These are phyloP conservation scores for Microctonus brassicae DNA, from an alignment of 2,888 invertebrate species.

Conservation along the genomic window DNA sequence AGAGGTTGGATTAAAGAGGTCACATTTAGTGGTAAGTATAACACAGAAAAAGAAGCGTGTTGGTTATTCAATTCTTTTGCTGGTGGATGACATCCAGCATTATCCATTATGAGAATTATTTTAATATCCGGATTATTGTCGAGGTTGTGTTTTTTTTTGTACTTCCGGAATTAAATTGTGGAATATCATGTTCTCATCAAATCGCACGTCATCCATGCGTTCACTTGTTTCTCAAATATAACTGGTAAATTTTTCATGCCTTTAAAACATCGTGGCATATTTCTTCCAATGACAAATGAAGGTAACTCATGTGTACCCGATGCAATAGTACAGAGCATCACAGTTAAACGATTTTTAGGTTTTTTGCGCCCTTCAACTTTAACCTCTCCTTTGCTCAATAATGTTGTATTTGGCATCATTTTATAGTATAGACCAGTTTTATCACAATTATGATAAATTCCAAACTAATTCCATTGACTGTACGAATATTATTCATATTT, in stretches of 20 bases:
- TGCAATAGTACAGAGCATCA: constrained; percentile 53
- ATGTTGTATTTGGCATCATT: constrained; percentile 23
- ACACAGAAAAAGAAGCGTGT: constrained; percentile 10
- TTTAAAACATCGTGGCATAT: constrained; percentile 51
- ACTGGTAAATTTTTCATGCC: constrained; percentile 13
- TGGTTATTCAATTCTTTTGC: constrained; percentile 19
- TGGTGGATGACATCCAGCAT: constrained; percentile 36
- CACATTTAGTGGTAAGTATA: constrained; percentile 32
- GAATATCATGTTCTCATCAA: constrained; percentile 23
- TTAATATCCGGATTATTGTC: constrained; percentile 6
- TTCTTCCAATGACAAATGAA: constrained; percentile 54
- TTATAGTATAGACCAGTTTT: constrained; percentile 43
- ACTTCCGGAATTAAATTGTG: constrained; percentile 22
- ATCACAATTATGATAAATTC: constrained; percentile 46
- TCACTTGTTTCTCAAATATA: constrained; percentile 22
- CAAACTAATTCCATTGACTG: background rate
- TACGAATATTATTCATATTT: constrained; percentile 17
- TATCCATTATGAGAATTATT: constrained; percentile 34
- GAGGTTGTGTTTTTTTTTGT: background rate
- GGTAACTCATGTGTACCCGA: constrained; percentile 52
- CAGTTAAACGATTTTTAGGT: constrained; percentile 50
- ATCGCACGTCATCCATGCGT: constrained; percentile 26
- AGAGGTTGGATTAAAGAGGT: constrained; percentile 33
- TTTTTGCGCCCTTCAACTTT: constrained; percentile 47
- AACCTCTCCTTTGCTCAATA: constrained; percentile 37